Evolutionary conservation across 2,888 invertebrate species (phyloP).

Genomic region (Stomorhina lunata): DNA sequence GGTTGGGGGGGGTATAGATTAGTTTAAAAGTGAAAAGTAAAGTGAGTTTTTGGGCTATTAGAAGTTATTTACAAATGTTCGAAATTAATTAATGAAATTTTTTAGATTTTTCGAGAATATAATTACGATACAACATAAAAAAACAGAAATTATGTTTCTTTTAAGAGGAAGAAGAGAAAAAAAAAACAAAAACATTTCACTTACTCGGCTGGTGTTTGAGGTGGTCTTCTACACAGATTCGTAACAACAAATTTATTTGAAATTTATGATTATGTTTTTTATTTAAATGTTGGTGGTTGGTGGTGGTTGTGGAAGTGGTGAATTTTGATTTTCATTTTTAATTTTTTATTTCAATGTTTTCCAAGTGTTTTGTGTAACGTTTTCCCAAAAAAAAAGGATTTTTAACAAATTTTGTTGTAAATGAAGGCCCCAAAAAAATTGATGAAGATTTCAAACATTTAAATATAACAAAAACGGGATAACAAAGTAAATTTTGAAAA

Average conservation of each 20-base stretch:
- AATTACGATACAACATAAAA: constrained; percentile 51
- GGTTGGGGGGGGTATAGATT: background rate
- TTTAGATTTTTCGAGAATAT: constrained; percentile 30
- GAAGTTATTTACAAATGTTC: constrained; percentile 61
- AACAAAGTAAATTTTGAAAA: constrained; percentile 30
- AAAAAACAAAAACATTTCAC: constrained; percentile 71
- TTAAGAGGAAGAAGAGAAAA: constrained; percentile 60
- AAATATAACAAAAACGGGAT: constrained; percentile 1
- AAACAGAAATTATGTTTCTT: constrained; percentile 57
- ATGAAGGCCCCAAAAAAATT: constrained; percentile 30
- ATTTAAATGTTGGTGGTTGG: too few species aligned
- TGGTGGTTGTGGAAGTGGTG: too few species aligned
- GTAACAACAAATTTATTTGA: constrained; percentile 63
- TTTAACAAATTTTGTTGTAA: constrained; percentile 6
- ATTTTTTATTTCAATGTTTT: constrained; percentile 69
- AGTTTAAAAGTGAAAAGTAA: background rate
- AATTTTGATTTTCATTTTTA: constrained; percentile 67
- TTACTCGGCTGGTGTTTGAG: constrained; percentile 80
- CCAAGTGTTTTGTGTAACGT: constrained; percentile 65
- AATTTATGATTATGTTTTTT: constrained; percentile 63
- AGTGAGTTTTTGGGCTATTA: constrained; percentile 46
- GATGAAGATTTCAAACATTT: constrained; percentile 24
- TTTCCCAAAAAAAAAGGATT: constrained; percentile 7
- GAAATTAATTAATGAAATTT: constrained; percentile 50
- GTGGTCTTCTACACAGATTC: constrained; percentile 77